A percentile compares a stretch with the other conserved stretches of the same genome.
Evolutionary conservation across 2,888 invertebrate genomes (phyloP).

Genomic region (Oscheius sp.): DNA sequence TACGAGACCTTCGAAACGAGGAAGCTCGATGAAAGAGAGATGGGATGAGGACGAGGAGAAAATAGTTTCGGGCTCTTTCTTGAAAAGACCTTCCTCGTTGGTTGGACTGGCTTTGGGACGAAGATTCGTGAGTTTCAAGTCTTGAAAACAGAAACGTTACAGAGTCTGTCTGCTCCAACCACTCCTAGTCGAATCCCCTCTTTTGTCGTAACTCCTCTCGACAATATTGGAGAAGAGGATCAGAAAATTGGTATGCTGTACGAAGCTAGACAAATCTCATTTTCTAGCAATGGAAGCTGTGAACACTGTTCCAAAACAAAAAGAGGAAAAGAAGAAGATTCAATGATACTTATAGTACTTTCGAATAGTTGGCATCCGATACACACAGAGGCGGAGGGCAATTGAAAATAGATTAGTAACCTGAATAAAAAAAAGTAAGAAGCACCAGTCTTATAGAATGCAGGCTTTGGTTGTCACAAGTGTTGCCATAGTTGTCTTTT

Average conservation of each 20-base stretch:
- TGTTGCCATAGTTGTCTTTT: too few species aligned
- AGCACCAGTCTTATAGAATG: too few species aligned
- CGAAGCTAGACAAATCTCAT: not conserved
- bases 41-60: conserved; percentile 10
- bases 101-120: conserved; percentile 16
- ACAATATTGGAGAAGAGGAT: conserved; percentile 27
- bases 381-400: not conserved
- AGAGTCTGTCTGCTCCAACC: conserved; percentile 9
- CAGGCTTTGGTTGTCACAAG: too few species aligned
- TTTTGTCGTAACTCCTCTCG: not conserved
- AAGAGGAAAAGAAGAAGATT: not conserved
- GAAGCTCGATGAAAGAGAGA: conserved; percentile 15
- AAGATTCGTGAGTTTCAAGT: not conserved
- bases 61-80: not conserved
- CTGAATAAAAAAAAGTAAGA: not conserved
- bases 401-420: not conserved
- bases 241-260: conserved; percentile 1
- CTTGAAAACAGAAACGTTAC: not conserved
- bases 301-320: not conserved
- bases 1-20: not conserved
- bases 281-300: conserved; percentile 16
- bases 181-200: not conserved
- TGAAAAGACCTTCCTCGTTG: conserved; percentile 14
- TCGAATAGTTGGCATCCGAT: not conserved
- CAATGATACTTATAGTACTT: not conserved